A percentile compares a stretch with the other conserved stretches of the same genome.
Conservation (phyloP, 1,140 invertebrate genomes). For the Nasonia vitripennis region DNA sequence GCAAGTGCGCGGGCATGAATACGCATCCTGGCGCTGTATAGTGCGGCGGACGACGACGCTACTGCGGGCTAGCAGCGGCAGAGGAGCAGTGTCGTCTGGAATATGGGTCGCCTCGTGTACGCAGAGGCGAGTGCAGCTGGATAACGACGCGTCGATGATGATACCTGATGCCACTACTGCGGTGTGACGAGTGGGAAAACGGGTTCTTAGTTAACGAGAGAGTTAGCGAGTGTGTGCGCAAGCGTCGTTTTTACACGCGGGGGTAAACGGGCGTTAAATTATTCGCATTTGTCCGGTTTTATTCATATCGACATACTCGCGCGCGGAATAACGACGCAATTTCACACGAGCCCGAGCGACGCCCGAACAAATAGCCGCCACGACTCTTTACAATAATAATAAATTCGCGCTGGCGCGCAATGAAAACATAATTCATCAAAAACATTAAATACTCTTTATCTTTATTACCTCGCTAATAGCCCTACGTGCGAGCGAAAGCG, state of each 20-base stretch:
- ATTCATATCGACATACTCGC: too few species aligned
- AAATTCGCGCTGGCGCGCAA: neutral
- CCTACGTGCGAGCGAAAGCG: neutral
- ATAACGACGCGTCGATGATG: slow-evolving; percentile 48
- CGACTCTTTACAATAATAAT: neutral
- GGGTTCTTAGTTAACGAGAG: slow-evolving; percentile 29
- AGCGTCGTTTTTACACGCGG: too few species aligned
- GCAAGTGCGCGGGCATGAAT: slow-evolving; percentile 21
- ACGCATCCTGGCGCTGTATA: neutral
- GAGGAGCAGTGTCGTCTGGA: neutral
- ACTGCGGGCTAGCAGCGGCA: too few species aligned
- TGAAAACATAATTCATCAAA: neutral
- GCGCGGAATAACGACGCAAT: too few species aligned
- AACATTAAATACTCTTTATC: neutral
- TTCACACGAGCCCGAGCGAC: too few species aligned
- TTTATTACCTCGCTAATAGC: neutral
- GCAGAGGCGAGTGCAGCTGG: slow-evolving; percentile 41
- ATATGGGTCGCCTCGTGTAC: slow-evolving; percentile 7
- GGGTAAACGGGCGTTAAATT: too few species aligned
- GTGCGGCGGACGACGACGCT: too few species aligned
- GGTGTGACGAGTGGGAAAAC: slow-evolving; percentile 20
- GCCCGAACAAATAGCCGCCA: too few species aligned
- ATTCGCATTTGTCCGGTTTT: too few species aligned
- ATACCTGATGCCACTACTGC: neutral
- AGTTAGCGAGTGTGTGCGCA: neutral